Base-by-base conservation (phyloP, 2,888 invertebrate genomes). In the Ectemnius lituratus region DNA sequence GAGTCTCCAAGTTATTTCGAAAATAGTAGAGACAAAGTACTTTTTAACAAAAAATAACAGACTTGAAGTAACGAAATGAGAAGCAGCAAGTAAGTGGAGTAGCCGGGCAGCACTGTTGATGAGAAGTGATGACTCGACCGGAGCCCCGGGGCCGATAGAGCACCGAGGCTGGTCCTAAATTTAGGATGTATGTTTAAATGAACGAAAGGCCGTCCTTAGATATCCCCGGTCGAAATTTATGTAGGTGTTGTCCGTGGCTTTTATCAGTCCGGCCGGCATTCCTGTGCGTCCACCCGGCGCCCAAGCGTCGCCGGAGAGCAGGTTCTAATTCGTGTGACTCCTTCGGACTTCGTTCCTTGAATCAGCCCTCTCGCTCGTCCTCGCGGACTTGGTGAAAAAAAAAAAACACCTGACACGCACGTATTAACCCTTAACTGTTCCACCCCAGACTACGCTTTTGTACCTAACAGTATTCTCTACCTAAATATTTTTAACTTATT, bases 181-280 rank as follows among this genome's bases (percentile, higher is more conserved):
- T 88, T 88, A 86, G 87, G 87, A 87, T 87, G 87, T 88, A 88
- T 87, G 87, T 82, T 87, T 87, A 88, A 89, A 89, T 89, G 89
- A 88, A 88, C 88, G 87, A 88, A 87, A 88, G 87, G 76, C 85
- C 83, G 85, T 87, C 85, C 84, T 86, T 84, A 87, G 86, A 87
- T 84, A 88, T 88, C 86, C 87, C 84, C 79, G 67, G 75, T 82
- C 85, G 85, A 90, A 90, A 90, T 90, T 90, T 90, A 90, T 90
- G 90, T 90, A 90, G 90, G 90, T 90, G 90, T 90, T 90, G 89
- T 85, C 87, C 88, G 84, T 88, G 88, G 89, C 88, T 88, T 90
- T 90, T 90, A 90, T 90, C 90, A 90, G 89, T 80, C 78, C 88
- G 85, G 85, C 86, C 88, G 87, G 88, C 89, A 90, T 90, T 89